A percentile compares a stretch with the other conserved stretches of the same genome.
These are phyloP conservation scores for Tipula vernalis DNA, from an alignment of 2,888 invertebrate species.

Conservation along the genomic window DNA sequence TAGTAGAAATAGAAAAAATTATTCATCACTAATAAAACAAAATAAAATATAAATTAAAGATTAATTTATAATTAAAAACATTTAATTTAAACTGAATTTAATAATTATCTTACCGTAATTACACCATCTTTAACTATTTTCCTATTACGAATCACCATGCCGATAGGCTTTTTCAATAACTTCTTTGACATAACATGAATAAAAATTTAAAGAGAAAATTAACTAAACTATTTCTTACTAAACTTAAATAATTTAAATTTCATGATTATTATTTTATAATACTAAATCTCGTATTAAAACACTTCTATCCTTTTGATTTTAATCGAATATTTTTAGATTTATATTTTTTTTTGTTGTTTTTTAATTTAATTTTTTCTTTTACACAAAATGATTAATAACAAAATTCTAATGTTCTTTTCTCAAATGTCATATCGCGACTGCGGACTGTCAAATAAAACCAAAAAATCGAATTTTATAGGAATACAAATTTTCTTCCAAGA, in stretches of 20 bases:
- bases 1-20: not conserved
- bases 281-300: not conserved
- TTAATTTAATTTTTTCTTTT: not conserved
- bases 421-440: not conserved
- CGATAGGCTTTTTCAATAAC: constrained; percentile 54
- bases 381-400: not conserved
- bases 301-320: not conserved
- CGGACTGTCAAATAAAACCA: not conserved
- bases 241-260: not conserved
- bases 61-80: not conserved
- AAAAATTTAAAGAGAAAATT: not conserved
- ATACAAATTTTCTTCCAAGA: not conserved
- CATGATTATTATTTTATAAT: not conserved
- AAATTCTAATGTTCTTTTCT: not conserved
- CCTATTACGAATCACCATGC: constrained; percentile 77
- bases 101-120: constrained; percentile 45
- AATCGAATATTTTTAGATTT: not conserved
- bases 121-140: constrained; percentile 82
- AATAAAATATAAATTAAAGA: not conserved
- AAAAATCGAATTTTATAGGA: not conserved
- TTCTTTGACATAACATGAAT: constrained; percentile 31
- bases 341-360: not conserved
- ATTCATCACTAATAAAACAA: not conserved
- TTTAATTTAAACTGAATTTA: not conserved
- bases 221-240: not conserved